Percentiles rank a stretch among this genome's conserved stretches.
Conservation (phyloP, 2,888 invertebrate species). For the Caenorhabditis imperialis region DNA sequence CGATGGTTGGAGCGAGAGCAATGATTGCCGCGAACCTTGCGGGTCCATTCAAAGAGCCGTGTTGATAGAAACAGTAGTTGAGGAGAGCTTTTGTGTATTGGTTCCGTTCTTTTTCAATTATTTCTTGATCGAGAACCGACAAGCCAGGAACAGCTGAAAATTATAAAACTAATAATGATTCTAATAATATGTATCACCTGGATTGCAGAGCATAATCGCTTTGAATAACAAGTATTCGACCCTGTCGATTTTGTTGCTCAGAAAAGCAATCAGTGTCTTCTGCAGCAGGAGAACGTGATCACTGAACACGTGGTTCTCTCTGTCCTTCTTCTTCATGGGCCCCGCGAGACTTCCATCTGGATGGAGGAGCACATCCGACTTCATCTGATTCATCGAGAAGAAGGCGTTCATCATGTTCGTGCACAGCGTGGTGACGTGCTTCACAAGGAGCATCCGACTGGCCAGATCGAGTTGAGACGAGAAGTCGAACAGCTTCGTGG, state of each 20-base stretch:
- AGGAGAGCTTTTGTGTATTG: conserved; percentile 31
- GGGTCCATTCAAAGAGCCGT: conserved; percentile 33
- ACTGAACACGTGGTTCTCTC: conserved; percentile 8
- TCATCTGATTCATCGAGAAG: conserved; percentile 44
- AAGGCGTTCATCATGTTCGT: conserved; percentile 49
- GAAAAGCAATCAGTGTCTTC: conserved; percentile 41
- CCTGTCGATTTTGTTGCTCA: conserved; percentile 36
- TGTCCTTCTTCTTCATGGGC: conserved; percentile 35
- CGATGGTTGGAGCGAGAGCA: conserved; percentile 31
- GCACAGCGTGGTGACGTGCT: conserved; percentile 30
- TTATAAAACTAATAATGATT: background rate
- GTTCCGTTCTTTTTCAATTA: conserved; percentile 43
- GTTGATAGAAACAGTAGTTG: conserved; percentile 40
- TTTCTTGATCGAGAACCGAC: conserved; percentile 13
- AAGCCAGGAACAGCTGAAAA: conserved; percentile 40
- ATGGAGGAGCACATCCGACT: conserved; percentile 35
- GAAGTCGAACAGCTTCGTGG: conserved; percentile 43
- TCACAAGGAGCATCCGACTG: conserved; percentile 28
- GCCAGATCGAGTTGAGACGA: conserved; percentile 30
- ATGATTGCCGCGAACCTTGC: conserved; percentile 34
- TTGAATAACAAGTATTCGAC: conserved; percentile 38
- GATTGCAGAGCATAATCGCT: conserved; percentile 42
- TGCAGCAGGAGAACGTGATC: conserved; percentile 23
- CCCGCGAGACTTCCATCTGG: conserved; percentile 33
- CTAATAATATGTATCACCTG: conserved; percentile 5